Conservation (phyloP, 1,140 invertebrate genomes). For the Meloidogyne exigua region DNA sequence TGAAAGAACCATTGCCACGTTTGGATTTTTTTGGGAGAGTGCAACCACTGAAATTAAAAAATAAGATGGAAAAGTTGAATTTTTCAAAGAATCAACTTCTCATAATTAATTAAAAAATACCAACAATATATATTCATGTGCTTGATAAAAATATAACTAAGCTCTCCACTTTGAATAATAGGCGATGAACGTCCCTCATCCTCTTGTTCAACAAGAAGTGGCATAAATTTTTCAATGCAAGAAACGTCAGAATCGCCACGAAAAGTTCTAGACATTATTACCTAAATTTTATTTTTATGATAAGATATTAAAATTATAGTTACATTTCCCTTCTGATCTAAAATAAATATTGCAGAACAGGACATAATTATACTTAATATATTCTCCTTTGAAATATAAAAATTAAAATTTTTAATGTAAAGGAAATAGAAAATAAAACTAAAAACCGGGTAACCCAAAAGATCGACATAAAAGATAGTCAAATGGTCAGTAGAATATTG, state of each 20-base stretch:
- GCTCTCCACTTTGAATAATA: constrained; percentile 79
- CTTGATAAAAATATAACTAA: constrained; percentile 95
- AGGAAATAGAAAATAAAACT: no score
- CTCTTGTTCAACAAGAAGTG: constrained; percentile 78
- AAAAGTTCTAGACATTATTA: constrained; percentile 93
- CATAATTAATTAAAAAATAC: constrained; percentile 22
- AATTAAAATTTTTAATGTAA: no score
- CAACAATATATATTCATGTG: constrained; percentile 89
- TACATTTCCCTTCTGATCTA: constrained; percentile 91
- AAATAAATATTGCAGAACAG: constrained; percentile 83
- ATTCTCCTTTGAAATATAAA: no score
- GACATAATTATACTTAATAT: not conserved
- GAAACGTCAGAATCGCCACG: constrained; percentile 94
- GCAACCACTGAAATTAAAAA: constrained; percentile 75
- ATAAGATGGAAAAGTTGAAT: not conserved
- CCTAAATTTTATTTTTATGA: constrained; percentile 63
- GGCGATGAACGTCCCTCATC: constrained; percentile 72
- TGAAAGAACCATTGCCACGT: constrained; percentile 91
- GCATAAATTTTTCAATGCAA: constrained; percentile 98
- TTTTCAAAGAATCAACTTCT: no score
- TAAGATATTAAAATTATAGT: constrained; percentile 21
- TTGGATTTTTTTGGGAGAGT: constrained; percentile 94
- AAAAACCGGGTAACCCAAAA: no score
- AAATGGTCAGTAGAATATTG: no score
- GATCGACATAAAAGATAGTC: no score